Percentiles rank a stretch among this genome's conserved stretches.
Conservation (phyloP, 2,888 invertebrate species). For the Clitarchus hookeri region DNA sequence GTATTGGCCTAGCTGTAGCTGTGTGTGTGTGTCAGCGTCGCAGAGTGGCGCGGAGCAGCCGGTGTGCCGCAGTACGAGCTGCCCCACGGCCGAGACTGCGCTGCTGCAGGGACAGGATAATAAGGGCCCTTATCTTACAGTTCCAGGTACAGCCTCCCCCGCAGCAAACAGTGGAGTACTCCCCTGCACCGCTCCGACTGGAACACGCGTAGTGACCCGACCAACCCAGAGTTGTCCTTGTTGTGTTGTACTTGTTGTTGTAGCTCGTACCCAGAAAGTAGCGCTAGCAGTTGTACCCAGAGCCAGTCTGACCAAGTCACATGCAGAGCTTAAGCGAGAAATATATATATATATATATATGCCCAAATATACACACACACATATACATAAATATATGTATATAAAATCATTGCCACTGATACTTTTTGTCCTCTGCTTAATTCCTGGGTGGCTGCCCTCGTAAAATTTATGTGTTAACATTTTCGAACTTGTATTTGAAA, state of each 20-base stretch:
- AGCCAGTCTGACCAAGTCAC: not conserved
- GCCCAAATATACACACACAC: too few species aligned
- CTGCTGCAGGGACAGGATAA: slow-evolving; percentile 56
- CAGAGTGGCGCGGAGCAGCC: slow-evolving; percentile 38
- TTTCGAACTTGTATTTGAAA: too few species aligned
- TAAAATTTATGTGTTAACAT: too few species aligned
- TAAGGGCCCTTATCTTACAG: slow-evolving; percentile 62
- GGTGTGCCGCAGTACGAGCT: slow-evolving; percentile 53
- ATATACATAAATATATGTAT: not conserved
- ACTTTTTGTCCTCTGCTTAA: too few species aligned
- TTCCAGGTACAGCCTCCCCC: slow-evolving; percentile 57
- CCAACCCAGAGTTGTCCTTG: not conserved
- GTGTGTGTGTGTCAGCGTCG: slow-evolving; percentile 28
- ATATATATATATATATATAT: not conserved
- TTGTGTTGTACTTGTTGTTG: not conserved
- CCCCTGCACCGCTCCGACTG: not conserved
- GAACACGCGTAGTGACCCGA: not conserved
- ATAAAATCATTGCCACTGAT: too few species aligned
- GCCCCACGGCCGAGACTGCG: slow-evolving; percentile 54
- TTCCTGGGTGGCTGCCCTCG: too few species aligned
- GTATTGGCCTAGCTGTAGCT: too few species aligned
- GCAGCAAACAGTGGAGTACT: not conserved
- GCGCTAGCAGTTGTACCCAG: not conserved
- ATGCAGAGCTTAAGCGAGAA: not conserved
- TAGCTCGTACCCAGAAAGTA: not conserved